Conservation (phyloP, 2,888 invertebrate genomes). For the Cheiracanthium punctorium region DNA sequence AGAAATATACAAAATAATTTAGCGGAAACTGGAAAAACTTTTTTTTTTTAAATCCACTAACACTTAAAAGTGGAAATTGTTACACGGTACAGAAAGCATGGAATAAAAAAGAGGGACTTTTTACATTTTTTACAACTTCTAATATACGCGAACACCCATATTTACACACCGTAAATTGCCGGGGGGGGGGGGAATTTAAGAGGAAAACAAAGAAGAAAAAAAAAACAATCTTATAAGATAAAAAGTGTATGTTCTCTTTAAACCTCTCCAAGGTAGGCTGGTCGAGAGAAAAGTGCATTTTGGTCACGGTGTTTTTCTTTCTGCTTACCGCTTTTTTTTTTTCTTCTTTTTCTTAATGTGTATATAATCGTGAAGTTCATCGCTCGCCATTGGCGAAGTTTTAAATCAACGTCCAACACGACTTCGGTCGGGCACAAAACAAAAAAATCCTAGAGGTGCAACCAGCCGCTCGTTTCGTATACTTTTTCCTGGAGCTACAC, state of each 20-base stretch:
- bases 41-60: too few species aligned
- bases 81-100: not conserved
- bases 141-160: not conserved
- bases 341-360: constrained; percentile 4
- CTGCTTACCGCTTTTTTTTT: not conserved
- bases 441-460: constrained; percentile 6
- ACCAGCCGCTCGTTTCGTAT: not conserved
- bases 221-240: not conserved
- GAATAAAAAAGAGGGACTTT: not conserved
- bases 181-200: not conserved
- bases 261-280: constrained; percentile 3
- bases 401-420: constrained; percentile 25
- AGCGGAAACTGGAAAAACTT: too few species aligned
- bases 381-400: constrained; percentile 44
- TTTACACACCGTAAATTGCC: constrained; percentile 4
- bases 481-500: constrained; percentile 4
- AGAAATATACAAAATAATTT: too few species aligned
- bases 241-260: constrained; percentile 5
- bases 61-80: not conserved
- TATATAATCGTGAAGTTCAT: constrained; percentile 50
- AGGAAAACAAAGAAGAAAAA: constrained; percentile 8
- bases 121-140: not conserved
- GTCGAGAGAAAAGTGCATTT: constrained; percentile 48
- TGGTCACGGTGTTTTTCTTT: constrained; percentile 45
- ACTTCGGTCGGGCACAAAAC: not conserved